Conservation (phyloP, 92 coral and sea anemone genomes). For the Muricea muricata region DNA sequence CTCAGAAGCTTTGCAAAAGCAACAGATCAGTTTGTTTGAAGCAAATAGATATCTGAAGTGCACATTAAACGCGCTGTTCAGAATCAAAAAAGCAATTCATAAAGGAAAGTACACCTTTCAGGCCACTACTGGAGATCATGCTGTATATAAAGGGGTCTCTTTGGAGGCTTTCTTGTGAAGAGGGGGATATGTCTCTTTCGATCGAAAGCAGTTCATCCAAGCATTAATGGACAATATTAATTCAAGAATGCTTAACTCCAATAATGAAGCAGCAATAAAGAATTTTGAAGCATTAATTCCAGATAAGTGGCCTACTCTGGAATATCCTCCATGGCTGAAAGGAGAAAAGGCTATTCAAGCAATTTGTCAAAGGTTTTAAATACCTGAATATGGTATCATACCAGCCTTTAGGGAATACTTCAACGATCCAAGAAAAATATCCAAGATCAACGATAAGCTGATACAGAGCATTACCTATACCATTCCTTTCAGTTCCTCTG, state of each 20-base stretch:
- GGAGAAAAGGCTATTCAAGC: slow-evolving; percentile 2
- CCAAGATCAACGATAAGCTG: not conserved
- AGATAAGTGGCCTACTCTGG: slow-evolving; percentile 13
- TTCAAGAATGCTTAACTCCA: not conserved
- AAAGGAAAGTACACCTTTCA: slow-evolving; percentile 1
- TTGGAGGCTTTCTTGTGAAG: not conserved
- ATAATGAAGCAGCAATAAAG: not conserved
- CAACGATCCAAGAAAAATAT: not conserved
- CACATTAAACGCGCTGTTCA: not conserved
- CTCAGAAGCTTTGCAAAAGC: not conserved
- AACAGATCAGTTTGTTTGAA: not conserved
- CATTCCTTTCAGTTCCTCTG: not conserved
- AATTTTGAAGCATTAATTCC: not conserved
- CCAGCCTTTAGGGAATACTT: slow-evolving; percentile 1
- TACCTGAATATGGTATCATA: not conserved
- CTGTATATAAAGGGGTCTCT: not conserved
- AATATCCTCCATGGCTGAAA: not conserved
- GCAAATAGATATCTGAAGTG: slow-evolving; percentile 7
- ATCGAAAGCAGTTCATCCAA: not conserved
- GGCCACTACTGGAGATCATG: not conserved
- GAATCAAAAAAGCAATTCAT: slow-evolving; percentile 14
- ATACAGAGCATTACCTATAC: not conserved
- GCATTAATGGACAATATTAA: not conserved
- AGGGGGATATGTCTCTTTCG: not conserved
- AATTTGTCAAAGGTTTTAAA: not conserved